These are phyloP conservation scores for Hanleya hanleyi DNA, from an alignment of 2,888 invertebrate genomes.

Conservation along the genomic window DNA sequence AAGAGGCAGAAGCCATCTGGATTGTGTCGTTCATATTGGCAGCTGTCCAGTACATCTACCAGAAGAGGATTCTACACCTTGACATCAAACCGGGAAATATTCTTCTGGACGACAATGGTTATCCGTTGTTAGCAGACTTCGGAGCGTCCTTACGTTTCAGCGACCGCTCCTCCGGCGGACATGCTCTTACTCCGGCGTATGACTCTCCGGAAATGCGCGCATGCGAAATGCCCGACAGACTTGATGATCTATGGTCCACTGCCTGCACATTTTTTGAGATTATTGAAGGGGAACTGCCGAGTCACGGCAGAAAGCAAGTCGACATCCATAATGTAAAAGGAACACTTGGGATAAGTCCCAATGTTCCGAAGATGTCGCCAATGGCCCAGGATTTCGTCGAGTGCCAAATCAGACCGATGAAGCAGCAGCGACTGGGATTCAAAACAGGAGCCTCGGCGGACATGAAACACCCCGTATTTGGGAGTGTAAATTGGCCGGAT, in stretches of 20 bases:
- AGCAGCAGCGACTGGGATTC: too few species aligned
- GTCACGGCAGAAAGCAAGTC: too few species aligned
- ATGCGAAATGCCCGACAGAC: neutral
- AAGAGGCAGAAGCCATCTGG: neutral
- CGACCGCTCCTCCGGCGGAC: neutral
- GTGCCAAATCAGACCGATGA: too few species aligned
- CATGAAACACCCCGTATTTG: too few species aligned
- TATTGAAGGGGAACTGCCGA: too few species aligned
- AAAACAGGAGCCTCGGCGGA: too few species aligned
- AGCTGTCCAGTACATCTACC: neutral
- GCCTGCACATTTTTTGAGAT: too few species aligned
- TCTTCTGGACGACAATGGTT: neutral
- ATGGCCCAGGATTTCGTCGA: too few species aligned
- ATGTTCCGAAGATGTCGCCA: too few species aligned
- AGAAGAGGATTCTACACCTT: neutral
- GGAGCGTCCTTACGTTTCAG: neutral
- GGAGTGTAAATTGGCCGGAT: too few species aligned
- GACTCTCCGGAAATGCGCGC: neutral
- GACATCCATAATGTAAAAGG: too few species aligned
- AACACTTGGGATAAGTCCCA: too few species aligned
- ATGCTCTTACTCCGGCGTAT: neutral
- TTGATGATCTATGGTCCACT: neutral
- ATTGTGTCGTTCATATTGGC: neutral
- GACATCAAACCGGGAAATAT: constrained; percentile 8
- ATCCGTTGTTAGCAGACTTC: constrained; percentile 3